A percentile compares a stretch with the other conserved stretches of the same genome.
Conservation (phyloP, 2,113 vertebrate species). For the Tenebrosternarchus preto region DNA sequence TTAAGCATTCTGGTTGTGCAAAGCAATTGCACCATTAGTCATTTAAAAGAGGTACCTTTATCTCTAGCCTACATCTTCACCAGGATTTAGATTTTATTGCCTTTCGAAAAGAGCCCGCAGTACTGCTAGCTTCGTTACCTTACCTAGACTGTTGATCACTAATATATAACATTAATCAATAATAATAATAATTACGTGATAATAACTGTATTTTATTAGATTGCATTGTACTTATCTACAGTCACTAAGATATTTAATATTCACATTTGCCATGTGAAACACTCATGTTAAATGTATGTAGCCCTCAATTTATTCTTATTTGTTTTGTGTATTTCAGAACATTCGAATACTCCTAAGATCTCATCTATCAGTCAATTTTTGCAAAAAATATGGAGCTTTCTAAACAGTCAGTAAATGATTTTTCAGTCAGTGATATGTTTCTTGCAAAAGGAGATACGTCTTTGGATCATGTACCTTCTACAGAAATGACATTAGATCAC, state of each 20-base stretch:
- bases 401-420: conserved; percentile 29
- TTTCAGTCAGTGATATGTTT: conserved; percentile 25
- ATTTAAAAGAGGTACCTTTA: neutral
- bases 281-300: neutral
- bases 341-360: neutral
- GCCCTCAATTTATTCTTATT: neutral
- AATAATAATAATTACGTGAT: too few species aligned
- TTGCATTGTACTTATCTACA: neutral
- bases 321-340: conserved; percentile 29
- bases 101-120: too few species aligned
- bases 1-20: neutral
- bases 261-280: neutral
- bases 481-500: conserved; percentile 5
- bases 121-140: neutral
- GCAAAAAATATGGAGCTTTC: conserved; percentile 40
- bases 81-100: neutral
- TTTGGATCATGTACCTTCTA: conserved; percentile 1
- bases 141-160: too few species aligned
- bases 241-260: neutral
- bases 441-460: conserved; percentile 26
- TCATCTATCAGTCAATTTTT: neutral
- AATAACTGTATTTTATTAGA: too few species aligned
- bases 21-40: neutral
- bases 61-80: neutral
- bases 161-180: too few species aligned